A percentile compares a stretch with the other conserved stretches of the same genome.
Conservation (phyloP, 2,113 vertebrate species). For the Nycticebus coucang region DNA sequence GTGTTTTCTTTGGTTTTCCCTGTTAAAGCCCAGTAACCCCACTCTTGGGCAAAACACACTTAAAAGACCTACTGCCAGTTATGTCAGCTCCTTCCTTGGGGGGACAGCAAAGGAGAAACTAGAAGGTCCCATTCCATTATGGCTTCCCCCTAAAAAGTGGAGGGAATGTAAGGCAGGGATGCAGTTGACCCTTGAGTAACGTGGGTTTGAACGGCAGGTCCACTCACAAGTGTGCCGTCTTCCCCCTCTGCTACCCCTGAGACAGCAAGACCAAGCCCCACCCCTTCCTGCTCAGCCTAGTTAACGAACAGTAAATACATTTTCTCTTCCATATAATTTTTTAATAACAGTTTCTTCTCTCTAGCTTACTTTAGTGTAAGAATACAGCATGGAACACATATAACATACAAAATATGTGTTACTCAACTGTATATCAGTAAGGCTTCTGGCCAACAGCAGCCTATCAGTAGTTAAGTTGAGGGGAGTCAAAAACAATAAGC, state of each 20-base stretch:
- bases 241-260: not conserved
- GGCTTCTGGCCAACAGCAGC: not conserved
- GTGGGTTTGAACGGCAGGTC: not conserved
- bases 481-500: not conserved
- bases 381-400: not conserved
- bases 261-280: not conserved
- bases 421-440: not conserved
- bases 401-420: not conserved
- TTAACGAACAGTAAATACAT: not conserved
- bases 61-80: not conserved
- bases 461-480: not conserved
- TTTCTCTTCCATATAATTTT: not conserved
- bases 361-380: not conserved
- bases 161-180: not conserved
- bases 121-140: not conserved
- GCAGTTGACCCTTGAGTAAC: not conserved
- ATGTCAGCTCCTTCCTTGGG: not conserved
- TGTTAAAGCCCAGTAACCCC: not conserved
- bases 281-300: not conserved
- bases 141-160: not conserved
- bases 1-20: constrained; percentile 16
- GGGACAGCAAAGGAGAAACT: not conserved
- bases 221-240: not conserved
- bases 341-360: not conserved
- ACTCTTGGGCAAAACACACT: not conserved